Percentiles rank a stretch among this genome's conserved stretches.
phyloP scores from a whole-genome alignment of 2,113 vertebrate genomes.

The Typhlomys cinereus region DNA sequence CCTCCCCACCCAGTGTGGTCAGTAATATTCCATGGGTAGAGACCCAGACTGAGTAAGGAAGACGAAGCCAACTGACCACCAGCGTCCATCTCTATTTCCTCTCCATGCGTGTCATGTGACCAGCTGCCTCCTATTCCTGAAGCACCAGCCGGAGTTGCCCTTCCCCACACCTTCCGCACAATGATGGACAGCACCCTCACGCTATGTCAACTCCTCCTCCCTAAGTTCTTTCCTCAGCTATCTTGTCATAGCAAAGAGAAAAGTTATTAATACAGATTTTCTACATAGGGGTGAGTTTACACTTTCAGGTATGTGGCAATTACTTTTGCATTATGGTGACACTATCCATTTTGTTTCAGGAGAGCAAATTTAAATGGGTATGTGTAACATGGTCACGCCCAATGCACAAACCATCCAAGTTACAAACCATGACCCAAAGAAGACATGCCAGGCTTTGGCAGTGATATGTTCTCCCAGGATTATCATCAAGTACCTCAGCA shows the following conservation, averaged over 20 bases:
- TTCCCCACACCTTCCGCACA: background rate
- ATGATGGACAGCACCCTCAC: background rate
- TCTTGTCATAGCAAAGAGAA: background rate
- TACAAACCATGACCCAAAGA: constrained; percentile 16
- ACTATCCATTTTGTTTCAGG: background rate
- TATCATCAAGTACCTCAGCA: constrained; percentile 62
- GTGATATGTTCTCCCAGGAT: background rate
- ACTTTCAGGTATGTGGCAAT: background rate
- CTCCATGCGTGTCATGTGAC: background rate
- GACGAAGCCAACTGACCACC: background rate
- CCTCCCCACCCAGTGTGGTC: background rate
- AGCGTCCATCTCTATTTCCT: background rate
- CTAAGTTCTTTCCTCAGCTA: background rate
- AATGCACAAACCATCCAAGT: background rate
- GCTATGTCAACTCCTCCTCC: background rate
- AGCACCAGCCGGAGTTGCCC: background rate
- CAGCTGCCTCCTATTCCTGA: background rate
- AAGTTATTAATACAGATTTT: background rate
- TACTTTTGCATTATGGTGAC: background rate
- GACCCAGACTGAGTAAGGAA: background rate
- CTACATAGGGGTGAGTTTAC: background rate
- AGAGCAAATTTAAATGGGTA: background rate
- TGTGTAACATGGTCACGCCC: background rate
- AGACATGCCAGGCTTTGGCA: constrained; percentile 6
- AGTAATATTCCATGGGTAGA: background rate